These are phyloP conservation scores for Parazoanthus darwini DNA, from an alignment of 92 coral and sea anemone species.

Conservation along the genomic window DNA sequence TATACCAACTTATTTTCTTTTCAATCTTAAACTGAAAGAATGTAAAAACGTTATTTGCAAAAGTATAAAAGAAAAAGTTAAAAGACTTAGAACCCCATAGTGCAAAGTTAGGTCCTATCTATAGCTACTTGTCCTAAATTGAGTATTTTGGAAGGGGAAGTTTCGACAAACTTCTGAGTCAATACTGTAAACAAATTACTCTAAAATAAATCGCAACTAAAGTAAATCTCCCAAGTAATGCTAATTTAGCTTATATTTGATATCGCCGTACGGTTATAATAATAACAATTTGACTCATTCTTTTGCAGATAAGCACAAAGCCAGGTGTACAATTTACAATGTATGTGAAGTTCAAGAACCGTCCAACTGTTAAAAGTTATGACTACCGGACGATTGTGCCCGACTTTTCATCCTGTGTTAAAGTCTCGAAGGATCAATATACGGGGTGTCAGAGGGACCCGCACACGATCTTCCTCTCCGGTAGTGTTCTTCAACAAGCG, in stretches of 20 bases:
- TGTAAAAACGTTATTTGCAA: too few species aligned
- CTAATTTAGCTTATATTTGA: too few species aligned
- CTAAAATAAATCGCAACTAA: constrained; percentile 34
- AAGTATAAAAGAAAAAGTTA: too few species aligned
- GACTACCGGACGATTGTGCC: constrained; percentile 42
- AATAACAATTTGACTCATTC: not conserved
- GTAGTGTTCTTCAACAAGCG: constrained; percentile 9
- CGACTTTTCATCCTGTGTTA: constrained; percentile 48
- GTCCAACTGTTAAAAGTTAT: constrained; percentile 44
- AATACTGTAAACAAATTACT: constrained; percentile 7
- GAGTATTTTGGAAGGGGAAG: too few species aligned
- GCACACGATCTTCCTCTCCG: constrained; percentile 20
- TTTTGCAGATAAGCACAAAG: not conserved
- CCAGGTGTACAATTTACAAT: constrained; percentile 4
- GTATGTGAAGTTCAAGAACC: constrained; percentile 36
- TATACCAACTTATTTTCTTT: too few species aligned
- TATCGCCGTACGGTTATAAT: not conserved
- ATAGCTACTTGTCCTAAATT: too few species aligned
- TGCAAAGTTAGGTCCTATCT: too few species aligned
- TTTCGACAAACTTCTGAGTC: too few species aligned
- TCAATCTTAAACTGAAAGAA: too few species aligned
- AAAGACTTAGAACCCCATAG: too few species aligned
- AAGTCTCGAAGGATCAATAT: constrained; percentile 4
- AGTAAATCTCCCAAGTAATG: not conserved
- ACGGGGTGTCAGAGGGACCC: constrained; percentile 14